These are phyloP conservation scores for Chloroceryle inda DNA, from an alignment of 2,797 vertebrate species.

Conservation along the genomic window DNA sequence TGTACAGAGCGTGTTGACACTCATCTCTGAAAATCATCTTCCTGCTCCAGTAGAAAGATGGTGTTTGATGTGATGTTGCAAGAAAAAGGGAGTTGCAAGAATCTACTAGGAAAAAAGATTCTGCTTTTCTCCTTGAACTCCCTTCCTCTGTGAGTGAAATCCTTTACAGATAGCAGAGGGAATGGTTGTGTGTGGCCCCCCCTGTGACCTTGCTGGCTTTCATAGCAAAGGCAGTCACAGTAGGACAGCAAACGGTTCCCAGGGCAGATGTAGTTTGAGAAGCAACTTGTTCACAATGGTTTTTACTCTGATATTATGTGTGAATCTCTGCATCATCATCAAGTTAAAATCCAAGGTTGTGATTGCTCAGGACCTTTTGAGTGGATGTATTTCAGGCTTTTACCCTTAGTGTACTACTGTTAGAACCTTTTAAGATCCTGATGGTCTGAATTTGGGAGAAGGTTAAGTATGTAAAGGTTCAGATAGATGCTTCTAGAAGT, in stretches of 20 bases:
- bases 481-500: background rate
- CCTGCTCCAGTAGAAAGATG: background rate
- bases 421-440: background rate
- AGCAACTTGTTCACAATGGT: background rate
- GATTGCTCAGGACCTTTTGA: background rate
- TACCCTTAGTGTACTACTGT: background rate
- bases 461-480: background rate
- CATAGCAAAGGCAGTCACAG: fast-evolving
- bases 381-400: background rate
- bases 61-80: background rate
- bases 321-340: background rate
- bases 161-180: background rate
- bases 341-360: background rate
- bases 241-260: background rate
- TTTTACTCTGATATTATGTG: background rate
- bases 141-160: background rate
- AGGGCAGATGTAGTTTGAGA: background rate
- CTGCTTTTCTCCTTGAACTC: background rate
- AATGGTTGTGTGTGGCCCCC: background rate
- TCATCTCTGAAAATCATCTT: background rate
- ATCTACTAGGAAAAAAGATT: background rate
- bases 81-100: background rate
- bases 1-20: background rate
- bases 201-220: background rate
- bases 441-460: background rate